Base-by-base conservation (phyloP, 2,113 vertebrate genomes). In the Sylvilagus bachmani region DNA sequence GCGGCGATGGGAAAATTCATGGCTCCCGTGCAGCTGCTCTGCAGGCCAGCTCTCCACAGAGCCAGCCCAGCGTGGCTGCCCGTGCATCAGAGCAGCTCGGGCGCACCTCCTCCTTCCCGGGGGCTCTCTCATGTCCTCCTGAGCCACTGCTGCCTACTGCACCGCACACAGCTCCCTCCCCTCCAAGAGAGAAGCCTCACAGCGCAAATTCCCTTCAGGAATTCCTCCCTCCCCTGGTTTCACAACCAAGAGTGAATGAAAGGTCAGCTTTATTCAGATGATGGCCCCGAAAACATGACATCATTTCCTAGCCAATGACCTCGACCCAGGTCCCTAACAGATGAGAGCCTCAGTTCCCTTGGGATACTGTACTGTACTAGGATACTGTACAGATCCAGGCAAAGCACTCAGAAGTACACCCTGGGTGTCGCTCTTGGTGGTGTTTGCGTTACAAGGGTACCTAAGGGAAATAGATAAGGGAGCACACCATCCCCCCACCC, bases 91-190 rank as follows among this genome's bases (percentile, higher is more conserved):
- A 29, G 58, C 27, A 4, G 25, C 53, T 58, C 80, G 22, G 25
- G 22, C 0, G 5, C 88, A 12, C 3, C 2, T 0, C 38, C 14
- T 24, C 55, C 44, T 86, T 44, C 33, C 85, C 2, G 0, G 0
- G n/a, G 29, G 94, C 33, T 53, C 10, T 44, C 38, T 55, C n/a
- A 1, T 49, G 27, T 10, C 19, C 3, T 22, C 44, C 5, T 3
- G 11, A 17, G 33, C 11, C 12, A 58, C 14, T 3, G 17, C 66
- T 24, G 27, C 55, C 61, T 17, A 5, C 61, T 10, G 8, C 0
- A 0, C 36, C 66, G 19, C 49, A 2, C 10, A 11, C 38, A 27
- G 53, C 38, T 31, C 16, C 64, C 29, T 33, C 25, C 27, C 17
- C 49, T 36, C 17, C 29, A 36, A 36, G 24, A 53, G 24, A 67